Conservation (phyloP, 2,797 vertebrate species). For the Ceyx erithaca region DNA sequence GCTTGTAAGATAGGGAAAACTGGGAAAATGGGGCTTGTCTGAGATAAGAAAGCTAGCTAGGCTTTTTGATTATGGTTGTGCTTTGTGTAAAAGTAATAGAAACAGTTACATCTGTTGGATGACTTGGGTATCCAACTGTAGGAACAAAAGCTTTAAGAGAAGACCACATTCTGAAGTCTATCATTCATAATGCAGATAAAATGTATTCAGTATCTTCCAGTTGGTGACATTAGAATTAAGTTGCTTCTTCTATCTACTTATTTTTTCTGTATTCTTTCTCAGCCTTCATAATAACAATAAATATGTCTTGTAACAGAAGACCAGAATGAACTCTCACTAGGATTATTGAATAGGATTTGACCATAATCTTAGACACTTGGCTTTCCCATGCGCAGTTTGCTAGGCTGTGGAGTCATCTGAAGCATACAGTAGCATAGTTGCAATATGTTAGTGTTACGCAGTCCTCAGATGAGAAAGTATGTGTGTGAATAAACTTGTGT, state of each 20-base stretch:
- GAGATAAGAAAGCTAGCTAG: neutral
- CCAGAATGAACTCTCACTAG: neutral
- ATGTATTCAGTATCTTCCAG: neutral
- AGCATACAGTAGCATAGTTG: neutral
- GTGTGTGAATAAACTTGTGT: neutral
- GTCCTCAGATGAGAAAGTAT: neutral
- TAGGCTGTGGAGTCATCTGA: neutral
- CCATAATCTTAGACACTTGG: neutral
- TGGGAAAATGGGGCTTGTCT: neutral
- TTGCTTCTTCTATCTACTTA: neutral
- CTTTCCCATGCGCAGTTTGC: neutral
- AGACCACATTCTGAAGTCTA: neutral
- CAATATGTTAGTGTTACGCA: neutral
- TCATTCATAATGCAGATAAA: neutral
- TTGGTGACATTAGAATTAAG: neutral
- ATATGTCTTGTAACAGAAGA: neutral
- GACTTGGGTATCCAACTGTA: neutral
- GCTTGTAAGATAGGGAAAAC: neutral
- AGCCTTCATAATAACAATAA: neutral
- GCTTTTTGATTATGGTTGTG: neutral
- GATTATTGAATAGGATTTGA: neutral
- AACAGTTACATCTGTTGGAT: neutral
- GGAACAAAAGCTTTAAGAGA: neutral
- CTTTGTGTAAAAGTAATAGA: neutral
- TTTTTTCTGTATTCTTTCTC: neutral